Percentiles rank a stretch among this genome's conserved stretches.
Evolutionary conservation across 2,888 invertebrate genomes (phyloP).

Genomic region (Strigamia crassipes): DNA sequence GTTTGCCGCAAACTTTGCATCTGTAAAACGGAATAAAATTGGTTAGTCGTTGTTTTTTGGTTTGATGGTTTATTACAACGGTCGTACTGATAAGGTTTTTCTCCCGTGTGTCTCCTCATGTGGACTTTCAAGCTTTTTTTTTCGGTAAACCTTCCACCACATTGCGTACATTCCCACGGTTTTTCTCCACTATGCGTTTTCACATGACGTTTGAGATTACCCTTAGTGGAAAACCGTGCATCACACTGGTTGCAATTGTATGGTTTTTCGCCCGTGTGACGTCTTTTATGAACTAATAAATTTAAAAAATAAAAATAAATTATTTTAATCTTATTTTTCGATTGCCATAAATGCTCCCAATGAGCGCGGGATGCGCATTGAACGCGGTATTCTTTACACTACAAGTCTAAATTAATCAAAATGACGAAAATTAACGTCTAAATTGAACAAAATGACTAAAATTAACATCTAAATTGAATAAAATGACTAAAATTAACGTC

Average conservation of each 20-base stretch:
- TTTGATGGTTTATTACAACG: neutral
- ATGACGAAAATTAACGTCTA: no score
- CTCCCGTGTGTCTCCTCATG: conserved; percentile 58
- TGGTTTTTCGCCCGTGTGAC: conserved; percentile 53
- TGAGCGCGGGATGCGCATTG: no score
- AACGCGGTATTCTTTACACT: no score
- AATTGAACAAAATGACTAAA: no score
- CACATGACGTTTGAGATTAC: conserved; percentile 55
- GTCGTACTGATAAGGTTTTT: conserved; percentile 59
- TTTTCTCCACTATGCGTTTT: conserved; percentile 55
- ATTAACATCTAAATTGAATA: no score
- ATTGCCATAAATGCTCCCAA: no score
- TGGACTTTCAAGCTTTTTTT: conserved; percentile 56
- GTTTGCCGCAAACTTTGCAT: conserved; percentile 54
- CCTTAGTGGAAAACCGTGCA: conserved; percentile 53
- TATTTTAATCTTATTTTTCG: neutral
- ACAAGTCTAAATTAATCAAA: no score
- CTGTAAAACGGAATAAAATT: conserved; percentile 52
- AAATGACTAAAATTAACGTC: no score
- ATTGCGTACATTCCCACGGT: conserved; percentile 55
- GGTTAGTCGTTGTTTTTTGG: no score
- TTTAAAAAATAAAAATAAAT: conserved; percentile 23
- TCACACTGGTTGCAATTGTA: conserved; percentile 52
- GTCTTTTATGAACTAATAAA: conserved; percentile 54
- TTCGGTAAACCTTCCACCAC: conserved; percentile 55